Evolutionary conservation across 1,140 invertebrate species (phyloP).

Genomic region (Anagrus nilaparvatae): DNA sequence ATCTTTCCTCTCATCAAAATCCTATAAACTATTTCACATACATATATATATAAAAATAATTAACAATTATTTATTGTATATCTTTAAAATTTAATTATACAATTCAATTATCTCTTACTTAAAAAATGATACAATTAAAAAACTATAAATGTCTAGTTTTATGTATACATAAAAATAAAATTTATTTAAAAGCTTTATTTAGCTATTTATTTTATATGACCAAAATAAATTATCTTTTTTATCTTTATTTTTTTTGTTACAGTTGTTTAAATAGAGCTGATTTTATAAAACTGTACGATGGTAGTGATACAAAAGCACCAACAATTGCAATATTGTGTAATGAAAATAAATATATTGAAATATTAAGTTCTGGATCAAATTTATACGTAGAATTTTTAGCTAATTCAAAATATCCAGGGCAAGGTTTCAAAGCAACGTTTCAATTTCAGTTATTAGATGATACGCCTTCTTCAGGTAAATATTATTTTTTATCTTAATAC

Average conservation of each 20-base stretch:
- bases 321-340: constrained; percentile 75
- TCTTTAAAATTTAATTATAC: too few relatives aligned
- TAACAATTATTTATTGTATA: too few relatives aligned
- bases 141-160: too few relatives aligned
- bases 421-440: constrained; percentile 76
- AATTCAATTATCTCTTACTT: too few relatives aligned
- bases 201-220: background rate
- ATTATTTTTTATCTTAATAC: too few relatives aligned
- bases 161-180: too few relatives aligned
- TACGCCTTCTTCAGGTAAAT: constrained; percentile 40
- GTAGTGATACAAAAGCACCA: constrained; percentile 50
- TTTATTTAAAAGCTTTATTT: too few relatives aligned
- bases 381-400: constrained; percentile 73
- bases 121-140: too few relatives aligned
- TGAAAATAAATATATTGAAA: constrained; percentile 60
- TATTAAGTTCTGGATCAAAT: constrained; percentile 69
- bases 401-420: constrained; percentile 68
- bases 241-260: constrained; percentile 36
- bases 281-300: constrained; percentile 71
- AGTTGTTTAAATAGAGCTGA: constrained; percentile 74
- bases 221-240: constrained; percentile 3
- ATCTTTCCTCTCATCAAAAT: too few relatives aligned
- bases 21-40: too few relatives aligned
- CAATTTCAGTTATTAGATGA: constrained; percentile 61
- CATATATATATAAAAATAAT: too few relatives aligned